Base-by-base conservation (phyloP, 64 coral and sea anemone genomes). In the Montipora cactus region DNA sequence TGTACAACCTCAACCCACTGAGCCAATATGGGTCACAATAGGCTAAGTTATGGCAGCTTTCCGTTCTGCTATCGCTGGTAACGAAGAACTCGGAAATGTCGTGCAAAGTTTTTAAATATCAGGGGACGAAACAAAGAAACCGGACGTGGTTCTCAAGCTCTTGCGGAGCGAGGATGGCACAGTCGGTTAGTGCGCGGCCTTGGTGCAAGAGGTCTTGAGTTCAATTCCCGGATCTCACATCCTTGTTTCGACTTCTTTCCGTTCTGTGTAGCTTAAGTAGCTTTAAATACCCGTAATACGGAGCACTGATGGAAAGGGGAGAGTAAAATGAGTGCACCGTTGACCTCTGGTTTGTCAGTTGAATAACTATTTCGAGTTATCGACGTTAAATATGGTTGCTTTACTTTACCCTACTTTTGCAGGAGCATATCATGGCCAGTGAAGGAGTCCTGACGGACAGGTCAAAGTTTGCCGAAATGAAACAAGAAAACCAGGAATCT, bases 401-500 rank as follows among this genome's bases (percentile, higher is more conserved):
- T 23, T 23, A 23, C 22, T 23, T 23, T 23, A 23, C 22, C 22
- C 0, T 23, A 23, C 22, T 23, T 23, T 82, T 91, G 73, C 64
- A 91, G 73, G 89, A 91, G 23, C 89, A 91, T 75, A 81, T 91
- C 57, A 73, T 71, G 18, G 67, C 67, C 23, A 91, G 61, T 72
- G 78, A 91, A 81, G 89, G 57, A 89, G 87, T 89, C 5, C 87
- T 89, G 77, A 89, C 74, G 0, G 87, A 90, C 5, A 90, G 89
- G 77, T 80, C 77, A 91, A 91, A 82, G n/a, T 91, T 81, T 68
- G 79, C 79, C 16, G 66, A 91, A 75, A 91, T 91, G 89, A 90
- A 90, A 80, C 88, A 90, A 69, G 88, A 91, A 49, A 79, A 5
- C 64, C 89, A 91, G 8, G 79, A 82, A 52, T 91, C 79, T 81